phyloP scores from a whole-genome alignment of 1,140 invertebrate species.

The Gonatopus flavifemur region DNA sequence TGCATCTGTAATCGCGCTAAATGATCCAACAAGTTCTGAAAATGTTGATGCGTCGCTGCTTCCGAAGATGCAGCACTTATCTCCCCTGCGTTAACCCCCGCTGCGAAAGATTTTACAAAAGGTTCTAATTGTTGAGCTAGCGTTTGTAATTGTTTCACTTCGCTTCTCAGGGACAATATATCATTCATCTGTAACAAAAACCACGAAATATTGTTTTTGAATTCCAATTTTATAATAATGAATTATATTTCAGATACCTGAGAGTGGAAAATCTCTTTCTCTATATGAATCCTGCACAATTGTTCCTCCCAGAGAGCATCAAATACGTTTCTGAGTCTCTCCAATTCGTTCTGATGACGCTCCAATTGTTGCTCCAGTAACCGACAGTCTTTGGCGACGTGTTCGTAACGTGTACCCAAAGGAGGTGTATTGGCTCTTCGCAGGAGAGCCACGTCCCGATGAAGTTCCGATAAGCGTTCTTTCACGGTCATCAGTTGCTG shows the following conservation, averaged over 20 bases:
- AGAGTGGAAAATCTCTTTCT: conserved; percentile 70
- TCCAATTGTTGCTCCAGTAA: conserved; percentile 67
- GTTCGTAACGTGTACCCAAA: conserved; percentile 61
- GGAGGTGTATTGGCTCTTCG: conserved; percentile 64
- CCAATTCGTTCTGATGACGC: conserved; percentile 66
- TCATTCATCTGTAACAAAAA: conserved; percentile 66
- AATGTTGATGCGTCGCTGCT: conserved; percentile 53
- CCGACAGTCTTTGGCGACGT: conserved; percentile 64
- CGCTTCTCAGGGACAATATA: conserved; percentile 64
- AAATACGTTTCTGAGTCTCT: conserved; percentile 64
- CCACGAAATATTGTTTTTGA: conserved; percentile 13
- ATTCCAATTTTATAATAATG: not conserved
- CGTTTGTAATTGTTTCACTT: conserved; percentile 68
- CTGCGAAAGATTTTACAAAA: conserved; percentile 64
- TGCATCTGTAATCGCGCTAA: conserved; percentile 59
- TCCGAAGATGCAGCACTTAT: conserved; percentile 44
- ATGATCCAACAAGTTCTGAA: conserved; percentile 63
- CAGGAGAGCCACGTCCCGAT: conserved; percentile 63
- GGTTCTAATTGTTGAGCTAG: conserved; percentile 67
- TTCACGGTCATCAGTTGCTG: conserved; percentile 66
- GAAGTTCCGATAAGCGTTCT: conserved; percentile 66
- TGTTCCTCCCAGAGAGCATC: conserved; percentile 72
- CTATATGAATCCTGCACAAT: conserved; percentile 67
- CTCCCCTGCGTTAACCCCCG: conserved; percentile 47
- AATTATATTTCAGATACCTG: conserved; percentile 54